These are phyloP conservation scores for Platichthys stellatus DNA, from an alignment of 2,113 vertebrate genomes.

Conservation along the genomic window DNA sequence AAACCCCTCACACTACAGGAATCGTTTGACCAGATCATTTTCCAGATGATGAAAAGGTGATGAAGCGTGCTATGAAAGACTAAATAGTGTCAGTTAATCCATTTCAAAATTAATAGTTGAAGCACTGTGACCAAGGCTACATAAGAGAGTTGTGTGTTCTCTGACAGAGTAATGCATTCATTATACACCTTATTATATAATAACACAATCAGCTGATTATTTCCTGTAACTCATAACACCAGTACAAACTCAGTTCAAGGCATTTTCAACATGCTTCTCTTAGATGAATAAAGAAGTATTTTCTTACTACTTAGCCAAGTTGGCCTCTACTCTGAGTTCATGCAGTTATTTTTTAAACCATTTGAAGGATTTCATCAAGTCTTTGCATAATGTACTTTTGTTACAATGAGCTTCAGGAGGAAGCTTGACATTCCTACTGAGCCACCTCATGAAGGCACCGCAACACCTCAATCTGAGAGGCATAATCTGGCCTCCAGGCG, in stretches of 20 bases:
- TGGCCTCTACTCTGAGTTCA: not conserved
- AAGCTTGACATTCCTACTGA: not conserved
- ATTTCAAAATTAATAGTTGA: not conserved
- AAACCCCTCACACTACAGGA: too few species aligned
- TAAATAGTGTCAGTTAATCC: too few species aligned
- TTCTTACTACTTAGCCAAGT: not conserved
- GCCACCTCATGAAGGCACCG: not conserved
- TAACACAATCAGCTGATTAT: not conserved
- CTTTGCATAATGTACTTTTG: not conserved
- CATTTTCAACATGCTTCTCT: too few species aligned
- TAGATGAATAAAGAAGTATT: too few species aligned
- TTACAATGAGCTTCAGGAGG: not conserved
- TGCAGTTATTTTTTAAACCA: not conserved
- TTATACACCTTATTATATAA: not conserved
- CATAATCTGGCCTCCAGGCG: not conserved
- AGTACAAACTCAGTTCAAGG: not conserved
- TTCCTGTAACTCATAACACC: not conserved
- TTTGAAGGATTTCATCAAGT: not conserved
- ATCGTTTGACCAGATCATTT: too few species aligned
- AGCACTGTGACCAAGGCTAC: not conserved
- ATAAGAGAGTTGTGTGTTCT: not conserved
- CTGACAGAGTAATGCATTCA: not conserved
- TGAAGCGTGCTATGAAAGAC: too few species aligned
- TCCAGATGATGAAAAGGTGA: too few species aligned
- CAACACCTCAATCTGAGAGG: conserved; percentile 1